These are phyloP conservation scores for Corydoras maculifer DNA, from an alignment of 2,113 vertebrate genomes.

Conservation along the genomic window DNA sequence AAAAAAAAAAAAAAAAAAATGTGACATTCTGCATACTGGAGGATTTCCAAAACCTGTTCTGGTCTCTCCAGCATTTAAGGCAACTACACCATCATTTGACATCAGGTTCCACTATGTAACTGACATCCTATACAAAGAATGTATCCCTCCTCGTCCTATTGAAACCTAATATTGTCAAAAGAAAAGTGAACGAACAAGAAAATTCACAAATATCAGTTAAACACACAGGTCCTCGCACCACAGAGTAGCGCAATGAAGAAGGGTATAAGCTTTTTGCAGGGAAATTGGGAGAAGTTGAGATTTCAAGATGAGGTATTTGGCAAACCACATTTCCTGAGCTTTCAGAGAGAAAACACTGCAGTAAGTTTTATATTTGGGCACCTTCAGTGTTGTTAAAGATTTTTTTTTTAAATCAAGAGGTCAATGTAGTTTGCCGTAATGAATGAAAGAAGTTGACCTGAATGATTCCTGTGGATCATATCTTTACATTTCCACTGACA, in stretches of 20 bases:
- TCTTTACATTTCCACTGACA: too few relatives aligned
- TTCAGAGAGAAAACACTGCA: neutral
- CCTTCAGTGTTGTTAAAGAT: conserved; percentile 1
- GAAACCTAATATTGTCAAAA: too few relatives aligned
- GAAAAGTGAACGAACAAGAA: too few relatives aligned
- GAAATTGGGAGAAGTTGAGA: neutral
- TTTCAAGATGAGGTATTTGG: neutral
- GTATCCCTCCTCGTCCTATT: too few relatives aligned
- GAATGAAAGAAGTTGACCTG: too few relatives aligned
- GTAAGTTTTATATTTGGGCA: neutral
- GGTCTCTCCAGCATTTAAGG: conserved; percentile 17
- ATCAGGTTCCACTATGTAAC: neutral
- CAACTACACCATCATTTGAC: conserved; percentile 2
- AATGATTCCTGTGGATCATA: too few relatives aligned
- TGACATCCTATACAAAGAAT: too few relatives aligned
- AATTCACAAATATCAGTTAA: neutral
- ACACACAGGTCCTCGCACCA: too few relatives aligned
- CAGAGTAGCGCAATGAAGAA: too few relatives aligned
- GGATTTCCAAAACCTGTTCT: conserved; percentile 9
- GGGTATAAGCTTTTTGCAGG: too few relatives aligned
- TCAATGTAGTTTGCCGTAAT: too few relatives aligned
- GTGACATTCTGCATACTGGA: conserved; percentile 5
- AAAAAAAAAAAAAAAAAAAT: neutral
- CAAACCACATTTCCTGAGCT: conserved; percentile 24
- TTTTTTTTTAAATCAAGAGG: too few relatives aligned